Base-by-base conservation (phyloP, 2,113 vertebrate genomes). In the Potamarius usumacintae region DNA sequence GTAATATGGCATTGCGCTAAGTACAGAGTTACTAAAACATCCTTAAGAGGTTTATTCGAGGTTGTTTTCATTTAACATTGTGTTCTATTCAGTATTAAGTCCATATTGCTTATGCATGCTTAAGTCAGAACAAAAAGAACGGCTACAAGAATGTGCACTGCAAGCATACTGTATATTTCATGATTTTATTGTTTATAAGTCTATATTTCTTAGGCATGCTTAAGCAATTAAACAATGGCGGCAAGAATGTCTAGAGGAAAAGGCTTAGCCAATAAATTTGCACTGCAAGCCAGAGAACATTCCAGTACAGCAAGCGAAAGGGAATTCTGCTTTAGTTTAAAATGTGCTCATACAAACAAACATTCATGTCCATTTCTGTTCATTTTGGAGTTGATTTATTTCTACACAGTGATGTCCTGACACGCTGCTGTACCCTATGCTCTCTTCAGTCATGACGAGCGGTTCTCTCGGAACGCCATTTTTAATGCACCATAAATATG, bases 51-150 rank as follows among this genome's bases (percentile, higher is more conserved):
- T 50, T 22, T 18, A 12, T 14, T 48, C 20, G 20, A 72, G 42
- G 34, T 22, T 48, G 42, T 12, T 86, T 77, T 52, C 20, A 30
- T 52, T n/a, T 53, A 79, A n/a, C 74, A 52, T 50, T 34, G 34
- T 74, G 30, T 63, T 63, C 22, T 86, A 42, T 53, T 53, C 11
- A 4, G 8, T 25, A 74, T 85, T 63, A 27, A 85, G 74, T 18
- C 11, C 53, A 1, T 77, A 77, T 60, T 85, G 72, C 57, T 27
- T 81, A 48, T 17, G 69, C 80, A 83, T 87, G 69, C 86, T 87
- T 83, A 83, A 72, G 62, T 22, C n/a, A n/a, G 34, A 22, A 53
- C 25, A 20, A 62, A 22, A 62, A 62, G 55, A 18, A 17, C 52
- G 42, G 30, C 27, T 50, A 15, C 53, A 25, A 27, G 53, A 60